Conservation (phyloP, 2,888 invertebrate species). For the Melipona beecheii region DNA sequence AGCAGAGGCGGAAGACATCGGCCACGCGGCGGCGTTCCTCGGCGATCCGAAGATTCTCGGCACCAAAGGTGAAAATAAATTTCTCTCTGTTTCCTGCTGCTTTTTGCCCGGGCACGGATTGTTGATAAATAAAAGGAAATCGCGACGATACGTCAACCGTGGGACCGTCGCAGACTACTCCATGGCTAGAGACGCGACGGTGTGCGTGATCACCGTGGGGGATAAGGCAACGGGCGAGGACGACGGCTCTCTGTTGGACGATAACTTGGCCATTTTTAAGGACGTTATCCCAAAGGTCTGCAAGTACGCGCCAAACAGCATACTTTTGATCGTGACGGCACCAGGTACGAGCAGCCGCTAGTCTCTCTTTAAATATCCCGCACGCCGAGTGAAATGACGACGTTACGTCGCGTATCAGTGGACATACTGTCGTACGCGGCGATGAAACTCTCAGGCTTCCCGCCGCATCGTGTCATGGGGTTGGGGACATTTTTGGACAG, state of each 20-base stretch:
- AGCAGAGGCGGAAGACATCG: constrained; percentile 88
- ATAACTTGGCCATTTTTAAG: constrained; percentile 87
- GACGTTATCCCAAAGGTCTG: constrained; percentile 86
- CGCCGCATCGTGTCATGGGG: constrained; percentile 86
- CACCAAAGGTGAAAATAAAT: constrained; percentile 75
- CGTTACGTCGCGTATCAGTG: constrained; percentile 79
- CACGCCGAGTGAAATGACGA: not conserved
- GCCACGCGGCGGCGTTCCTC: constrained; percentile 87
- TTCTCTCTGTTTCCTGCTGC: too few species aligned
- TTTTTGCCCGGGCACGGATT: not conserved
- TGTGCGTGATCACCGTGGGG: constrained; percentile 88
- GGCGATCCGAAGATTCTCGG: constrained; percentile 85
- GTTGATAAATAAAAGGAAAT: not conserved
- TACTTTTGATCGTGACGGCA: constrained; percentile 82
- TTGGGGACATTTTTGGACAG: constrained; percentile 87
- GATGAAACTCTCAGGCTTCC: constrained; percentile 87
- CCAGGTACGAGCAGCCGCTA: constrained; percentile 70
- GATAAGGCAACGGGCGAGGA: constrained; percentile 86
- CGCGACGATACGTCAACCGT: not conserved
- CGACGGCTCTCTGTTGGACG: constrained; percentile 85
- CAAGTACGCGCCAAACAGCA: constrained; percentile 86
- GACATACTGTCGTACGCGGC: constrained; percentile 86
- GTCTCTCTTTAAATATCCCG: not conserved
- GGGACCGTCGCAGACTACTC: constrained; percentile 84
- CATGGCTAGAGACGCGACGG: constrained; percentile 85